These are phyloP conservation scores for Spea bombifrons DNA, from an alignment of 2,113 vertebrate species.

Conservation along the genomic window DNA sequence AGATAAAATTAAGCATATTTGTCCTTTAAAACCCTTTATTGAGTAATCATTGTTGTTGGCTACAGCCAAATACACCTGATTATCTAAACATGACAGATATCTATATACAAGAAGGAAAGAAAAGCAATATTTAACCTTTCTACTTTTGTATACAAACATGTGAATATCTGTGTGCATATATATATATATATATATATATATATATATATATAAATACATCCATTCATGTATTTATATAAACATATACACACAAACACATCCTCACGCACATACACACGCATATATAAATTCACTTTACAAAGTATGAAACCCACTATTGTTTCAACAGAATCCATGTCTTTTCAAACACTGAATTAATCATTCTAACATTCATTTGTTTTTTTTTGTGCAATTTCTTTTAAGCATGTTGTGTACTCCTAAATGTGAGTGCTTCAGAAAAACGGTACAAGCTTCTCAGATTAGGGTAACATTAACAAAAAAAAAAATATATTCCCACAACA, in stretches of 20 bases:
- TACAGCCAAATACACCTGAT: conserved; percentile 71
- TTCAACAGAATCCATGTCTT: conserved; percentile 74
- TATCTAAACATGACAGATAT: conserved; percentile 70
- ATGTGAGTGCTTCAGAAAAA: conserved; percentile 81
- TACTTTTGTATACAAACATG: conserved; percentile 67
- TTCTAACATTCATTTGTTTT: conserved; percentile 91
- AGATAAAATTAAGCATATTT: conserved; percentile 65
- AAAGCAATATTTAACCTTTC: conserved; percentile 74
- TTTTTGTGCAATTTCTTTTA: conserved; percentile 88
- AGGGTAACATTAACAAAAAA: conserved; percentile 74
- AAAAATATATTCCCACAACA: conserved; percentile 72
- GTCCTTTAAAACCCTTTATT: conserved; percentile 69
- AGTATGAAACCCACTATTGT: conserved; percentile 76
- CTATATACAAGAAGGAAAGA: conserved; percentile 73
- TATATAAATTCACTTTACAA: conserved; percentile 70
- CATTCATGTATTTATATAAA: conserved; percentile 13
- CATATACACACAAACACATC: conserved; percentile 18
- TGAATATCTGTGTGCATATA: conserved; percentile 60
- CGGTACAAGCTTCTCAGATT: conserved; percentile 74
- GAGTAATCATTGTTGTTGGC: conserved; percentile 69
- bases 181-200: conserved; percentile 22
- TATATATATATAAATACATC: conserved; percentile 20
- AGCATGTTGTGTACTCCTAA: conserved; percentile 87
- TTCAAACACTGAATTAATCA: conserved; percentile 84
- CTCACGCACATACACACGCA: conserved; percentile 20